Evolutionary conservation across 1,140 invertebrate species (phyloP), one percentile per base, ranked within the genome.

Genomic region (Hylyphantes graminicola): DNA sequence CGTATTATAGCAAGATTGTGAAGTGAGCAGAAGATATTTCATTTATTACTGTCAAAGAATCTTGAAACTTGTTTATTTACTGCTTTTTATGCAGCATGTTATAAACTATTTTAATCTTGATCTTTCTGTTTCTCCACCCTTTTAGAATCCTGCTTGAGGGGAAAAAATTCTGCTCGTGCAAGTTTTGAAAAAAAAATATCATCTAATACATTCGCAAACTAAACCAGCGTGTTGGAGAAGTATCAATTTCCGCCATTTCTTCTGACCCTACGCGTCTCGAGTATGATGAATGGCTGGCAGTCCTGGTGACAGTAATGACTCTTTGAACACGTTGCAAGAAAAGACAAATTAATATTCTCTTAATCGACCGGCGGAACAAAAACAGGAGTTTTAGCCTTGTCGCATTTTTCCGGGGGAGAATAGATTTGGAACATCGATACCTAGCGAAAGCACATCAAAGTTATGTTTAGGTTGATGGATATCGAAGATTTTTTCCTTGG

Each of bases 271-370:
- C 9, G 13, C 8, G 7, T 73, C 70, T 59, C 53, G 35, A 73
- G 70, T 73, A 73, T 73, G 70, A 73, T 73, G 57, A 21, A 73
- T 73, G 70, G 57, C 10, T 9, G 7, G 10, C 11, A 57, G 12
- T 54, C 70, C 35, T 57, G 70, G 57, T 73, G 70, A 57, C 51
- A 73, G 70, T 73, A 73, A 73, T 73, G 70, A 73, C 70, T 73
- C 70, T 73, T 73, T 57, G 70, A 73, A 35, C 70, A 73, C 70
- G 70, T 73, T 57, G 35, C 53, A 54, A 73, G 70, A 73, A 73
- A 73, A 73, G 70, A 73, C 70, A 73, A 73, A 73, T 73, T 73
- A 73, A 73, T 73, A 73, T 73, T 73, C 70, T 73, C 70, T 73
- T 73, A 73, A 73, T 73, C 70, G 54, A 73, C 21, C 70, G 70